Base-by-base conservation (phyloP, 2,113 vertebrate species). In the Scomber colias region DNA sequence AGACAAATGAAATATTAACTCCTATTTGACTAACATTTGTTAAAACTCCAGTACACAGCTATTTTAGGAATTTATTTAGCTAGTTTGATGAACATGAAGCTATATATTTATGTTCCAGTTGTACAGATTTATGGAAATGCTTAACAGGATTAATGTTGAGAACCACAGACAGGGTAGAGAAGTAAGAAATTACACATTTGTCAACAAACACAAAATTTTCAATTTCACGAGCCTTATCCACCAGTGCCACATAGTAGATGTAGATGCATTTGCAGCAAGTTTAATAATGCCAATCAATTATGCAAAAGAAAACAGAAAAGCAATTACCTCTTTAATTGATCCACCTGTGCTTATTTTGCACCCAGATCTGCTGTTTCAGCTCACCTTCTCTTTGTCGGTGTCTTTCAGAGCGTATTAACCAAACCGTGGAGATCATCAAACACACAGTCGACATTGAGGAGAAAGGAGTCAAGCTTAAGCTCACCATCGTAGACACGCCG, bases 361-460 rank as follows among this genome's bases (percentile, higher is more conserved):
- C 3, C 16, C 49, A 19, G 46, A 48, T n/a, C 49, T 50, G 24
- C 44, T 64, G n/a, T 27, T 15, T 73, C n/a, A 53, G 5, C 19
- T 75, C 54, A 40, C n/a, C 19, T n/a, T 24, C 21, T 31, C 15
- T 56, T 5, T 45, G 40, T 48, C 16, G 3, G 14, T 45, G 51
- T 24, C 7, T 44, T 77, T 71, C 93, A 99, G 98, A 99, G 89
- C 97, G 97, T 12, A 99, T 99, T 84, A 98, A 92, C 90, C 98
- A 99, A 79, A 99, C 98, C 0, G 98, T 99, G 19, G 97, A 99
- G 93, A 99, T 99, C 49, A 94, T 98, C 85, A 99, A 99, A 80
- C 98, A 99, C 88, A 99, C 98, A 0, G 98, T 99, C 59, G 97
- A 99, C 94, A 99, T 99, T 0, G 98, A 99, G 71, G 98, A 99